These are phyloP conservation scores for Crotalus helleri DNA, from an alignment of 2,113 vertebrate species.

Conservation along the genomic window DNA sequence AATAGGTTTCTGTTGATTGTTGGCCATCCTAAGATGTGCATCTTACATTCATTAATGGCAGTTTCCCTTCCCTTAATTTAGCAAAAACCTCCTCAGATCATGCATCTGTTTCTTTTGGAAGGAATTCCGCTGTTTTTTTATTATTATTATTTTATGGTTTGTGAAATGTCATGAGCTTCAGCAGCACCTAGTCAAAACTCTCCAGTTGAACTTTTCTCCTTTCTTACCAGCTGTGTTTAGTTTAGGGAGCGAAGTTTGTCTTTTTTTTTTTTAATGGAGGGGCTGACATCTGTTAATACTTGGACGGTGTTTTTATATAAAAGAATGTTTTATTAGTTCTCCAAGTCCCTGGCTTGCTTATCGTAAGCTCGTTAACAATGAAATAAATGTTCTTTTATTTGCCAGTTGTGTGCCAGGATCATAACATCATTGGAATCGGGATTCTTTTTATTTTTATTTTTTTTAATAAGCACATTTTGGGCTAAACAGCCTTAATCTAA, in stretches of 20 bases:
- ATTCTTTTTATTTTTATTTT: not conserved
- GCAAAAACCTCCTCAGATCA: not conserved
- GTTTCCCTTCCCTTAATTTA: not conserved
- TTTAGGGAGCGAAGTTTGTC: not conserved
- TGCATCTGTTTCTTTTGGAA: conserved; percentile 12
- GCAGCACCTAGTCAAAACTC: not conserved
- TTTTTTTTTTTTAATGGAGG: conserved; percentile 2
- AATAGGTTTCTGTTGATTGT: not conserved
- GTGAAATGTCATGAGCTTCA: not conserved
- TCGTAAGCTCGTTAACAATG: not conserved
- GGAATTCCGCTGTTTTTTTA: not conserved
- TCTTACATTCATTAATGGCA: not conserved
- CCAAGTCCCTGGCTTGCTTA: conserved; percentile 2
- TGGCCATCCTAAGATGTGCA: no score
- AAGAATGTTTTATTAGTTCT: conserved; percentile 16
- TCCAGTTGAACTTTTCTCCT: not conserved
- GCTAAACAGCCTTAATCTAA: not conserved
- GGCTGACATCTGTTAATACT: not conserved
- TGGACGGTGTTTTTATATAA: conserved; percentile 15
- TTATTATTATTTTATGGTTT: not conserved
- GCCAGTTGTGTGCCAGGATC: not conserved
- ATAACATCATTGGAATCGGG: not conserved
- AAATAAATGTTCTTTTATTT: conserved; percentile 6
- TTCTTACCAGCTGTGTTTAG: conserved; percentile 4
- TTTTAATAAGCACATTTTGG: not conserved